A percentile compares a stretch with the other conserved stretches of the same genome.
Conservation (phyloP, 2,113 vertebrate genomes). For the Aptenodytes forsteri region DNA sequence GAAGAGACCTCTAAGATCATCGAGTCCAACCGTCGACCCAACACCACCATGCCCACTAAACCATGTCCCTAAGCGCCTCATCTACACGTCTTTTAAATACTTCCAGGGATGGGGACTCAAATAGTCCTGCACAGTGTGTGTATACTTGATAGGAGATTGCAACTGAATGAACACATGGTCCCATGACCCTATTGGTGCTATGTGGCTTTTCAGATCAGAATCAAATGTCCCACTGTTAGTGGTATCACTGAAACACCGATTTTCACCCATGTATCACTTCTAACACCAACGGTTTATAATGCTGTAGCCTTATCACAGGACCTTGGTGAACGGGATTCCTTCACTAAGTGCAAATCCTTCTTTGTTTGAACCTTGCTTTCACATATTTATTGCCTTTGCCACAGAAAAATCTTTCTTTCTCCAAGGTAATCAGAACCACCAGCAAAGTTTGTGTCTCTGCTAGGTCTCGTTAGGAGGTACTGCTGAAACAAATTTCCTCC, state of each 20-base stretch:
- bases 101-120: no score
- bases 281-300: background rate
- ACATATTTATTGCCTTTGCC: background rate
- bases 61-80: no score
- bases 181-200: rapidly evolving
- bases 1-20: no score
- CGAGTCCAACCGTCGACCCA: no score
- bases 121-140: background rate
- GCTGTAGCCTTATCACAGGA: background rate
- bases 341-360: background rate
- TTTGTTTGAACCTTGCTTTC: background rate
- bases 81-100: no score
- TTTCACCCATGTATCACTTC: background rate
- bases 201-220: background rate
- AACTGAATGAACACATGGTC: background rate
- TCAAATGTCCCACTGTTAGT: background rate
- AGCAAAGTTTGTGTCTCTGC: background rate
- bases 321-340: background rate
- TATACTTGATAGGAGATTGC: background rate
- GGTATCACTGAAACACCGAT: background rate
- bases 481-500: background rate
- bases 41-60: no score
- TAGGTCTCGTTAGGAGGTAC: background rate
- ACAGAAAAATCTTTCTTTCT: background rate
- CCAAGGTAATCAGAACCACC: background rate